Evolutionary conservation across 1,140 invertebrate genomes (phyloP), one percentile per base, ranked within the genome.

Genomic region (Procambarus clarkii): DNA sequence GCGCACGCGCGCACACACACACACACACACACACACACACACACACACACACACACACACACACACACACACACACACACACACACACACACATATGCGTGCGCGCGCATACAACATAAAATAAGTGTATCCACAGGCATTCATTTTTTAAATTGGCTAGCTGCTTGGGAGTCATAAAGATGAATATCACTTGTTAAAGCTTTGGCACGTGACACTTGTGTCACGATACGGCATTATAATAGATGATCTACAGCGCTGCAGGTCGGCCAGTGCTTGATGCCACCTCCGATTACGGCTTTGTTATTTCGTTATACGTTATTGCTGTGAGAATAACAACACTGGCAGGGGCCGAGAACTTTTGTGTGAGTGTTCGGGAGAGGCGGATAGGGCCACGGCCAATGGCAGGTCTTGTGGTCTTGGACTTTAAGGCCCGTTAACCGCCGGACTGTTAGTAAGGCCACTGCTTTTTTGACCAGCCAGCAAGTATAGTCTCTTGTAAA

Each of bases 121-220:
- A 54, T 9, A 54, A 34, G 34, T 13, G 13, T 54, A 13, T 54
- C 50, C 50, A 54, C 50, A 9, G 50, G 50, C 50, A 4, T 54
- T 54, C 34, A 13, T 54, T 54, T 54, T 64, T 5, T 18, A 64
- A 15, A 64, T 18, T 64, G 60, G 11, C 18, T 64, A 64, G 13
- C 4, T 11, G 60, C 13, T 64, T 21, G 13, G 18, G 45, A 15
- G 54, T n/a, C 80, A 82, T 60, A 82, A 82, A 82, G 80, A 82
- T 82, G 50, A 11, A n/a, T 45, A 45, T 82, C 80, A 7, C 80
- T 82, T 60, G 80, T 82, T 82, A 60, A 82, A 60, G 80, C 80
- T 18, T 82, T 60, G 44, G n/a, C 60, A 50, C 80, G 50, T 54
- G 50, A 45, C 74, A 74, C 79, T 87, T 79, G 71, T 79, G 58